phyloP scores from a whole-genome alignment of 2,113 vertebrate genomes.

The Trachemys scripta region DNA sequence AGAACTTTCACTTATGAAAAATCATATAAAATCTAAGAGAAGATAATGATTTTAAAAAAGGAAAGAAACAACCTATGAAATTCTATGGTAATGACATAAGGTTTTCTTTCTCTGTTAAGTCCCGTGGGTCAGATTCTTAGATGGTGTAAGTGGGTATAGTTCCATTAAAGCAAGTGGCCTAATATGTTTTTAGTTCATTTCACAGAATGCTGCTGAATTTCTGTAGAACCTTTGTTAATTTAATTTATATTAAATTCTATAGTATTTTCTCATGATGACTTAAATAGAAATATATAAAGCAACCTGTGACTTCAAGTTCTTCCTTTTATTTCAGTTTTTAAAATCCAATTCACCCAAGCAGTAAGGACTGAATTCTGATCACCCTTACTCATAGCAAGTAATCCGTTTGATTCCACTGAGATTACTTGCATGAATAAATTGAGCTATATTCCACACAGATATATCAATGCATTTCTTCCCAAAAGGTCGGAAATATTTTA shows the following conservation, averaged over 20 bases:
- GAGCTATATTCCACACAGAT: constrained; percentile 2
- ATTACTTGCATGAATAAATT: constrained; percentile 41
- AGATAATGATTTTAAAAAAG: rapidly evolving
- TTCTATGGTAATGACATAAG: not conserved
- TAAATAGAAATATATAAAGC: constrained; percentile 28
- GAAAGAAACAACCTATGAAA: not conserved
- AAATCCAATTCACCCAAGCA: constrained; percentile 7
- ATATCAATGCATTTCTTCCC: not conserved
- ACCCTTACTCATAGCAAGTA: constrained; percentile 2
- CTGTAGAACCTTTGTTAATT: not conserved
- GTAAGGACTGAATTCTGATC: constrained; percentile 22
- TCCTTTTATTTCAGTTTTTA: not conserved
- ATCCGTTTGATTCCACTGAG: not conserved
- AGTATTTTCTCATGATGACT: not conserved
- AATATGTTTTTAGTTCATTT: not conserved
- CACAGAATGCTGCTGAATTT: not conserved
- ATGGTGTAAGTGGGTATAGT: not conserved
- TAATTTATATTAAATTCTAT: not conserved
- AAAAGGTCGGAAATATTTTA: not conserved
- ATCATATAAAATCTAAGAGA: not conserved
- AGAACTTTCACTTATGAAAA: not conserved
- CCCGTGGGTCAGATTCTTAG: not conserved
- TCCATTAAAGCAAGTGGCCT: not conserved
- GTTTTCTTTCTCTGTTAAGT: not conserved
- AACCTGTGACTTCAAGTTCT: not conserved